Conservation (phyloP, 1,140 invertebrate species). For the Bombus sylvicola region DNA sequence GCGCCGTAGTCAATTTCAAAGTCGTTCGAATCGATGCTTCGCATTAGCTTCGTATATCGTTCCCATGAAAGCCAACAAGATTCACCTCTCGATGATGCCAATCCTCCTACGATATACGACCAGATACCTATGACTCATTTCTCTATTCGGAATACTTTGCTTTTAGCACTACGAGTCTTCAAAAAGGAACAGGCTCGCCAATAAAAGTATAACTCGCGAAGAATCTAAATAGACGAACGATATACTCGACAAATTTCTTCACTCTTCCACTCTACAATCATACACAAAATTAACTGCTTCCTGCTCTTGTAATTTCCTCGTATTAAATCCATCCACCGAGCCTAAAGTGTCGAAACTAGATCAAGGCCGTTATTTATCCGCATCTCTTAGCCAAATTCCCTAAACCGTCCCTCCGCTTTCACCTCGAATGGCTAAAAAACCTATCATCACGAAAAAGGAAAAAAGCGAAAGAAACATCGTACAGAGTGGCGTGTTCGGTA, state of each 20-base stretch:
- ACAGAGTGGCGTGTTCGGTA: background rate
- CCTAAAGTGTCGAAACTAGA: background rate
- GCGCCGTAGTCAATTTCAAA: too few relatives aligned
- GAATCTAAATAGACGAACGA: background rate
- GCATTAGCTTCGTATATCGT: background rate
- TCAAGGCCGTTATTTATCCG: background rate
- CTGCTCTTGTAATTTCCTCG: background rate
- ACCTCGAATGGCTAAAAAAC: background rate
- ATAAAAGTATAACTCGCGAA: too few relatives aligned
- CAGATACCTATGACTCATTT: background rate
- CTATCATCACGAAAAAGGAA: background rate
- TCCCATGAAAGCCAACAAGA: slow-evolving; percentile 10
- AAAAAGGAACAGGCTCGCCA: too few relatives aligned
- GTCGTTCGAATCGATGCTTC: too few relatives aligned
- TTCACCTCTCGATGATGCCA: slow-evolving; percentile 15
- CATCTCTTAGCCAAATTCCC: background rate
- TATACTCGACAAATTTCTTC: background rate
- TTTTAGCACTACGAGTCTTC: background rate
- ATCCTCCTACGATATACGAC: background rate
- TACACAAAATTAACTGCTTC: background rate
- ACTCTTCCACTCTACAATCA: background rate
- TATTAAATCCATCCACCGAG: background rate
- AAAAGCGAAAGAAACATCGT: background rate
- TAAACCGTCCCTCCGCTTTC: slow-evolving; percentile 3
- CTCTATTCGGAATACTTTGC: background rate